Percentiles rank a stretch among this genome's conserved stretches.
These are phyloP conservation scores for Bombus soroeensis DNA, from an alignment of 1,140 invertebrate species.

Conservation along the genomic window DNA sequence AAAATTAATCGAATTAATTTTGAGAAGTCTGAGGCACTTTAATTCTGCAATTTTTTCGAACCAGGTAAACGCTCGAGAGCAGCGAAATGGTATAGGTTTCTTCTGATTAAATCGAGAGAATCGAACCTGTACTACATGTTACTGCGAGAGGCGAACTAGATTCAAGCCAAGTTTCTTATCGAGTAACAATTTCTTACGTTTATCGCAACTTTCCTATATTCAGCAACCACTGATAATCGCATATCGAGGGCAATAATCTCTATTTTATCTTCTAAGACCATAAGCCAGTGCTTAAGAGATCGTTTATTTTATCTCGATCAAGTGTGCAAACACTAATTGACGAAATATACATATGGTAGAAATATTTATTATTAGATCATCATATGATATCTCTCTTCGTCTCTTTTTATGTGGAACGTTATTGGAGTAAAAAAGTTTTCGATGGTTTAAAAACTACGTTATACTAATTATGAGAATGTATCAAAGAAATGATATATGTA, in stretches of 20 bases:
- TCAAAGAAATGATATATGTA: too few species aligned
- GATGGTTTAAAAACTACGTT: too few species aligned
- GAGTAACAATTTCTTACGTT: not conserved
- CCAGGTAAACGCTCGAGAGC: not conserved
- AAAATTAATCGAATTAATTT: not conserved
- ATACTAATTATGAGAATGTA: too few species aligned
- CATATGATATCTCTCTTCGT: too few species aligned
- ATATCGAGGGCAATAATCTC: not conserved
- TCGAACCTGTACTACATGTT: not conserved
- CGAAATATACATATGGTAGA: not conserved
- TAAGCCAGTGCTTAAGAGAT: not conserved
- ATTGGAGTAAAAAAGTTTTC: too few species aligned
- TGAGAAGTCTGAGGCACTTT: not conserved
- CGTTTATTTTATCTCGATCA: not conserved
- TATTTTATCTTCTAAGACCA: too few species aligned
- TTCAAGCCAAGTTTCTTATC: constrained; percentile 1
- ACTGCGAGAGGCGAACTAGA: not conserved
- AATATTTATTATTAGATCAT: not conserved
- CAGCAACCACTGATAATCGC: not conserved
- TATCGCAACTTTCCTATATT: not conserved
- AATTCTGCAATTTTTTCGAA: not conserved
- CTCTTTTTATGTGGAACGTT: too few species aligned
- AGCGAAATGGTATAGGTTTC: not conserved
- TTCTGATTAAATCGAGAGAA: not conserved
- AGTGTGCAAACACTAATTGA: too few species aligned